Conservation (phyloP, 2,888 invertebrate species). For the Rotaria socialis region DNA sequence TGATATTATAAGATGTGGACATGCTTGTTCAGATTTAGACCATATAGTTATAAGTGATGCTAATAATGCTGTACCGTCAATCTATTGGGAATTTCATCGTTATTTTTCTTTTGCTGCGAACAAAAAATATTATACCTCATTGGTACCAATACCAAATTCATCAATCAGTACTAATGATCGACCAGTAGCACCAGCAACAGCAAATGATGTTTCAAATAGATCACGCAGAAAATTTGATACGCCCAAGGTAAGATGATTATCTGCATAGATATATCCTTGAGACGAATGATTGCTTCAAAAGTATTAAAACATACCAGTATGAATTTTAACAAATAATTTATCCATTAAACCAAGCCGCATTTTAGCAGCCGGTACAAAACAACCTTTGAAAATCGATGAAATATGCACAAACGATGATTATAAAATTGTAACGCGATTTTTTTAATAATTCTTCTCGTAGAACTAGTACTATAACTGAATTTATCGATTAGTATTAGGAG, state of each 20-base stretch:
- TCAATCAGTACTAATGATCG: constrained; percentile 75
- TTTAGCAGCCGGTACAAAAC: constrained; percentile 75
- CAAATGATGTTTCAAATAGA: constrained; percentile 68
- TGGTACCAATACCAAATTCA: constrained; percentile 82
- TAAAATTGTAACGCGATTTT: too few relatives aligned
- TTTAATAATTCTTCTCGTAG: too few relatives aligned
- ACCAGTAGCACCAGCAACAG: constrained; percentile 67
- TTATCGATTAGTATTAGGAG: too few relatives aligned
- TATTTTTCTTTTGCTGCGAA: neutral
- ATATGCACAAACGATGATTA: neutral
- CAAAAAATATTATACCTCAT: constrained; percentile 54
- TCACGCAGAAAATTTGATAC: constrained; percentile 19
- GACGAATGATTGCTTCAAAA: constrained; percentile 55
- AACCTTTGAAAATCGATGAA: constrained; percentile 63
- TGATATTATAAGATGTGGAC: constrained; percentile 73
- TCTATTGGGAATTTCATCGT: constrained; percentile 59
- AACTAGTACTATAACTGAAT: too few relatives aligned
- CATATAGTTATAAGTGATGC: constrained; percentile 70
- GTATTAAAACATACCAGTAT: constrained; percentile 75
- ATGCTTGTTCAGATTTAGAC: constrained; percentile 63
- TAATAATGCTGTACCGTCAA: constrained; percentile 73
- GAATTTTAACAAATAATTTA: constrained; percentile 73
- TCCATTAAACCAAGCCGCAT: constrained; percentile 71
- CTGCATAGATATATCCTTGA: neutral
- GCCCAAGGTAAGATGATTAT: neutral